Percentiles rank a stretch among this genome's conserved stretches.
These are phyloP conservation scores for Nymphalis c-album DNA, from an alignment of 2,888 invertebrate species.

Conservation along the genomic window DNA sequence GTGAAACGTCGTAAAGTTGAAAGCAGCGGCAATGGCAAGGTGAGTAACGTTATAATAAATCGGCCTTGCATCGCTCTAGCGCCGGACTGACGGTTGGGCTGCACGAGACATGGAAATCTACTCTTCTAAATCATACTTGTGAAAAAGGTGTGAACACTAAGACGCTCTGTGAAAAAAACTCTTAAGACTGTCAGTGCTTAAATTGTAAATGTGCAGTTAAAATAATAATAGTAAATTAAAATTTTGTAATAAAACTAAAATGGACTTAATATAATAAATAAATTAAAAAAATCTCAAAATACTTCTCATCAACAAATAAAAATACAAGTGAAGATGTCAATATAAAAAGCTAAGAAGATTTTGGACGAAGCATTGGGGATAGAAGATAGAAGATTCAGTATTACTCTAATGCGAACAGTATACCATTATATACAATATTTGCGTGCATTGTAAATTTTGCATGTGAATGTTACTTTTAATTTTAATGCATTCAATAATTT, in stretches of 20 bases:
- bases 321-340: background rate
- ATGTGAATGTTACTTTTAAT: constrained; percentile 20
- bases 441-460: constrained; percentile 16
- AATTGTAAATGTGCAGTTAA: constrained; percentile 3
- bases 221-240: background rate
- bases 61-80: constrained; percentile 67
- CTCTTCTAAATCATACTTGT: background rate
- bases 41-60: constrained; percentile 85
- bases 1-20: constrained; percentile 93
- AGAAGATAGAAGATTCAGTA: background rate
- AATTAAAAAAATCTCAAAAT: background rate
- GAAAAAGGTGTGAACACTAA: background rate
- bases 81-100: constrained; percentile 83
- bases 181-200: constrained; percentile 5
- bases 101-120: constrained; percentile 49
- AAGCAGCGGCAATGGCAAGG: constrained; percentile 87
- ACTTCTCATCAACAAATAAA: background rate
- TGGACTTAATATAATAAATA: background rate
- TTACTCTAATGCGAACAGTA: constrained; percentile 9
- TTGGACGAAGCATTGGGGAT: background rate
- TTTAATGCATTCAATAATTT: constrained; percentile 11
- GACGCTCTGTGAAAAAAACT: constrained; percentile 4
- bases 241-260: background rate
- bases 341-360: background rate
- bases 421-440: constrained; percentile 9